Conservation (phyloP, 2,113 vertebrate species). For the Psilopogon haemacephalus region DNA sequence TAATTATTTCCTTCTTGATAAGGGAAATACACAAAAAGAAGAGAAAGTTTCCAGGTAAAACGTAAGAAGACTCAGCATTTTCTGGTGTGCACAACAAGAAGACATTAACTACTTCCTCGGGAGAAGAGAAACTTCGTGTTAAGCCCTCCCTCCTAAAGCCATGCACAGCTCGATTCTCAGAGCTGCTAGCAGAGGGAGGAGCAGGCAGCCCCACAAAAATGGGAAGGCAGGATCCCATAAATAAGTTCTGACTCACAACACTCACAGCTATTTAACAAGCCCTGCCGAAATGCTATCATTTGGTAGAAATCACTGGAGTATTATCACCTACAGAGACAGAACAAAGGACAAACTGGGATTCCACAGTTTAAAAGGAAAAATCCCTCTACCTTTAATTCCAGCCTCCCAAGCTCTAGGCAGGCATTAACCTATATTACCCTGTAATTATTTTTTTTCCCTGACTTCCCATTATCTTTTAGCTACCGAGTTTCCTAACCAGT, state of each 20-base stretch:
- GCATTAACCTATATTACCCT: constrained; percentile 27
- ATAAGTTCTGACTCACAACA: neutral
- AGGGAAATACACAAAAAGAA: neutral
- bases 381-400: constrained; percentile 7
- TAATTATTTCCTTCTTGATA: neutral
- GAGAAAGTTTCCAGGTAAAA: neutral
- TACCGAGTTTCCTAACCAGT: neutral
- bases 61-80: neutral
- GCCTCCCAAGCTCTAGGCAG: constrained; percentile 37
- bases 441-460: constrained; percentile 17
- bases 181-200: neutral
- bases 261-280: neutral
- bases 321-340: neutral
- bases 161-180: neutral
- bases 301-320: neutral
- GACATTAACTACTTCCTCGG: neutral
- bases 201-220: neutral
- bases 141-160: neutral
- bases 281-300: neutral
- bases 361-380: neutral
- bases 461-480: constrained; percentile 23
- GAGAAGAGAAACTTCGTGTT: neutral
- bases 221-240: neutral
- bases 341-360: neutral
- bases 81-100: neutral